A percentile compares a stretch with the other conserved stretches of the same genome.
These are phyloP conservation scores for Corythaixoides concolor DNA, from an alignment of 2,113 vertebrate species.

Conservation along the genomic window DNA sequence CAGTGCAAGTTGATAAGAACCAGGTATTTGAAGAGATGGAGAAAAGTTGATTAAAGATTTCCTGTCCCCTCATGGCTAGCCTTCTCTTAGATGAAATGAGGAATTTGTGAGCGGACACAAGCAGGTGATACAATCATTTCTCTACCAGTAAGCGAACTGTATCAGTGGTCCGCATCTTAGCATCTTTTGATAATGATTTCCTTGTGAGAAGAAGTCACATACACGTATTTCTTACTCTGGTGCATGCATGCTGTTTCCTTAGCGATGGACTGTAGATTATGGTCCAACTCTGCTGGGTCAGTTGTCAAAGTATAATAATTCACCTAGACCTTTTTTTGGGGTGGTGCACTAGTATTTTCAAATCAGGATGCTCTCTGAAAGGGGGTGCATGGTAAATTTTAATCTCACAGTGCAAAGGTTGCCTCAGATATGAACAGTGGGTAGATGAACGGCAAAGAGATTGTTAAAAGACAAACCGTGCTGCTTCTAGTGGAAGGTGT, in stretches of 20 bases:
- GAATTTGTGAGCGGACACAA: background rate
- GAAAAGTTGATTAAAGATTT: constrained; percentile 27
- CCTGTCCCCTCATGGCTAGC: background rate
- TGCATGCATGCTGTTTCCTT: background rate
- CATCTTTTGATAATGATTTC: background rate
- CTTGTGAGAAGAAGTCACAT: background rate
- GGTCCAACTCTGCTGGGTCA: background rate
- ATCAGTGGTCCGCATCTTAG: background rate
- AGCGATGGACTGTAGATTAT: background rate
- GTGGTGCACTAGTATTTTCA: background rate
- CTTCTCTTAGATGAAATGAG: background rate
- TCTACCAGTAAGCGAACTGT: background rate
- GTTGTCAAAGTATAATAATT: background rate
- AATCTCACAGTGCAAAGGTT: background rate
- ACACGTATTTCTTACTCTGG: background rate
- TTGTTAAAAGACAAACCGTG: background rate
- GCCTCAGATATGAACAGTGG: background rate
- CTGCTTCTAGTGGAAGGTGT: background rate
- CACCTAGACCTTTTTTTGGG: background rate
- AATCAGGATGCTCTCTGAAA: background rate
- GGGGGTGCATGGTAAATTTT: fast-evolving
- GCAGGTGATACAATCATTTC: background rate
- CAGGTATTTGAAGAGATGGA: background rate
- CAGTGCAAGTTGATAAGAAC: background rate
- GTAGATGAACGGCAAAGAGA: background rate